A percentile compares a stretch with the other conserved stretches of the same genome.
phyloP scores from a whole-genome alignment of 2,888 invertebrate species.

The Exocentrus adspersus region DNA sequence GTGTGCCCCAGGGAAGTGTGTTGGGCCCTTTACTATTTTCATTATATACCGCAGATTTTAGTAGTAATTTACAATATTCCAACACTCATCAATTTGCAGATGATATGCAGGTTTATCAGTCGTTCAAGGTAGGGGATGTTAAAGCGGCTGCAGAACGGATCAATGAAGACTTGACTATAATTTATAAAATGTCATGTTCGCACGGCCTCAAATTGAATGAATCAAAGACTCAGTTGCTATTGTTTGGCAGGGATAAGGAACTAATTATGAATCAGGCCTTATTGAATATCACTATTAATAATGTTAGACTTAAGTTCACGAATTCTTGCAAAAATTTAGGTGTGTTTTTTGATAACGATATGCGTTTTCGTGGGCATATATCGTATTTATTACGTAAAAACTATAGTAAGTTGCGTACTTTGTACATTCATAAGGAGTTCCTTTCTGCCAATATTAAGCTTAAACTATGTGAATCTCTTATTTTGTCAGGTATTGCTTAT shows the following conservation, averaged over 20 bases:
- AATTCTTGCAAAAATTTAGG: background rate
- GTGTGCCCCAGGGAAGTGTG: constrained; percentile 11
- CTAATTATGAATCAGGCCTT: background rate
- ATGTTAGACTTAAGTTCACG: background rate
- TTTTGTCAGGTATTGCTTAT: background rate
- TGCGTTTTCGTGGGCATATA: background rate
- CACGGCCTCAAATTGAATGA: constrained; percentile 3
- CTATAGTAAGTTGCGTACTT: background rate
- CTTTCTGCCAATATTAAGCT: background rate
- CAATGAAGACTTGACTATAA: background rate
- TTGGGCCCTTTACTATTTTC: background rate
- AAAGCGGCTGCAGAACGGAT: background rate
- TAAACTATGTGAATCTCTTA: background rate
- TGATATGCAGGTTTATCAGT: constrained; percentile 16
- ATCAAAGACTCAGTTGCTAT: background rate
- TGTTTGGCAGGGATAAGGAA: background rate
- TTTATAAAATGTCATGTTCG: background rate
- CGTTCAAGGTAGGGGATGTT: background rate
- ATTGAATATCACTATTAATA: background rate
- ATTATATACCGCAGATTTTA: constrained; percentile 8
- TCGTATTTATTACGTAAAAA: background rate
- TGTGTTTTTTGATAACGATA: background rate
- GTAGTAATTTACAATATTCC: background rate
- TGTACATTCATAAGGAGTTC: background rate
- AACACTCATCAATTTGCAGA: constrained; percentile 14